Percentiles rank a stretch among this genome's conserved stretches.
These are phyloP conservation scores for Elephas maximus DNA, from an alignment of 2,113 vertebrate species.

Conservation along the genomic window DNA sequence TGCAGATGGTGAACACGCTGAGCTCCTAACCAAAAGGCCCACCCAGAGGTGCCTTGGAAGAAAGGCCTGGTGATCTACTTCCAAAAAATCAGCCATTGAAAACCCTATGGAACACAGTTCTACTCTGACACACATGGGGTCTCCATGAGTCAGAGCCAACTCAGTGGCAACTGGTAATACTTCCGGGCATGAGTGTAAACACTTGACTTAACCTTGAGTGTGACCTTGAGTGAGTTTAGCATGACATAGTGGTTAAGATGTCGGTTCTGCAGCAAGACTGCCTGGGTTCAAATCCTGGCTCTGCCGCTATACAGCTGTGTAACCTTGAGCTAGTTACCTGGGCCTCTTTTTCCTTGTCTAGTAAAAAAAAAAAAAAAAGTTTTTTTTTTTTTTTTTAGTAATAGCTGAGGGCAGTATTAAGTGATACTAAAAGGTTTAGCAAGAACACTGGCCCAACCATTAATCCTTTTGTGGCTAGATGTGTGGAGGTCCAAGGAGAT, in stretches of 20 bases:
- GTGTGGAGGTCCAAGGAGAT: accelerated
- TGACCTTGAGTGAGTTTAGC: not conserved
- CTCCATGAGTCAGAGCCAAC: not conserved
- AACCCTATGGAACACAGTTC: not conserved
- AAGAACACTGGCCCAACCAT: not conserved
- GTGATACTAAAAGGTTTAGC: not conserved
- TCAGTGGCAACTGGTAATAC: not conserved
- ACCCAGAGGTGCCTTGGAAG: not conserved
- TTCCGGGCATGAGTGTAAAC: not conserved
- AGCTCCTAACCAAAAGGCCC: not conserved
- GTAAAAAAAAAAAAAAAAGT: no score
- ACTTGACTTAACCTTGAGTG: not conserved
- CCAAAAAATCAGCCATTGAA: not conserved
- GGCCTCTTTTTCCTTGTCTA: not conserved
- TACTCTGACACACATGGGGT: not conserved
- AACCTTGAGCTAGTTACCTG: accelerated
- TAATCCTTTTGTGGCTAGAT: not conserved
- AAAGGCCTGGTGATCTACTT: not conserved
- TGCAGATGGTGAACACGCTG: not conserved
- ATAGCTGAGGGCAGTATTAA: not conserved
- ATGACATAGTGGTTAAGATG: not conserved
- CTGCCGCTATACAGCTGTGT: not conserved
- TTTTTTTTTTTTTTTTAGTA: no score
- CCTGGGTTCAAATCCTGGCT: not conserved
- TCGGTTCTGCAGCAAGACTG: not conserved